A percentile compares a stretch with the other conserved stretches of the same genome.
phyloP scores from a whole-genome alignment of 1,140 invertebrate species.

The Ceratina calcarata region DNA sequence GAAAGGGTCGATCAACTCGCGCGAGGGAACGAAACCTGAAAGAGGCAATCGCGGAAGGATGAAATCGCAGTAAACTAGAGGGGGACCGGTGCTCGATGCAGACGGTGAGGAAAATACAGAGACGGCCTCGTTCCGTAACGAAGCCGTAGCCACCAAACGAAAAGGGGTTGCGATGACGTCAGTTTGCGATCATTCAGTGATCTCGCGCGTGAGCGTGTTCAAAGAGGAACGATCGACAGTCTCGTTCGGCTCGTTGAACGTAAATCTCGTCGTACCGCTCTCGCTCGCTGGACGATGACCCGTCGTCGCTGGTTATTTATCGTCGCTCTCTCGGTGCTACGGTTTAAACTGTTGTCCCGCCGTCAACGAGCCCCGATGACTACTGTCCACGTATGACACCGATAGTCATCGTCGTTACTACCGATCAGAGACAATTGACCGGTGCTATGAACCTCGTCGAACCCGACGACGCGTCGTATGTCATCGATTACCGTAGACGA shows the following conservation, averaged over 20 bases:
- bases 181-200: slow-evolving; percentile 1
- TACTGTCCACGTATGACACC: not conserved
- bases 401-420: not conserved
- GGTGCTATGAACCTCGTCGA: too few species aligned
- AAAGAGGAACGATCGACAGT: slow-evolving; percentile 45
- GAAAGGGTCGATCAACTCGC: too few species aligned
- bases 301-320: slow-evolving; percentile 67
- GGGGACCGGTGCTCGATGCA: too few species aligned
- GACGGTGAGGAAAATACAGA: not conserved
- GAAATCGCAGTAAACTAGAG: not conserved
- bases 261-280: slow-evolving; percentile 63
- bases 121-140: slow-evolving; percentile 3
- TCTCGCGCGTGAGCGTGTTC: slow-evolving; percentile 44
- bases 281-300: slow-evolving; percentile 71
- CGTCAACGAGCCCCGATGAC: not conserved
- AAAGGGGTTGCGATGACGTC: slow-evolving; percentile 31
- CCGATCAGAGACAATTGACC: not conserved
- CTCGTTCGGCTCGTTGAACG: slow-evolving; percentile 68
- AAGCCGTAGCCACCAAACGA: not conserved
- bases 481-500: too few species aligned
- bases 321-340: slow-evolving; percentile 52
- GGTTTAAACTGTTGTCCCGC: slow-evolving; percentile 54
- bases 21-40: not conserved
- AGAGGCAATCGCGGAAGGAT: not conserved
- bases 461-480: too few species aligned